phyloP scores from a whole-genome alignment of 1,140 invertebrate species.

The Aporrectodea caliginosa region DNA sequence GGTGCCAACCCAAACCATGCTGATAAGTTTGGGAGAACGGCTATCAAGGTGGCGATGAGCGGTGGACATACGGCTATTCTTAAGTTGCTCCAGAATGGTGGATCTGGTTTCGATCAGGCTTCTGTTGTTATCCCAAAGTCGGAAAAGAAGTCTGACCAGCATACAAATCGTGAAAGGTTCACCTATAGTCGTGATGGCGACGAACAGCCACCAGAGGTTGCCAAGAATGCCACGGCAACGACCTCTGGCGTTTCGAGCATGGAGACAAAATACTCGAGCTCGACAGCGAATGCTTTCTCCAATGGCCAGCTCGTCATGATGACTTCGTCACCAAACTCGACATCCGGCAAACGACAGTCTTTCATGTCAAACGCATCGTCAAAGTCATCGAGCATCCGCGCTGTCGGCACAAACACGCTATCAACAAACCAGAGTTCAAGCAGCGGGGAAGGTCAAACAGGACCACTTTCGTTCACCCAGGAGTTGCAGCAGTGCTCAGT shows the following conservation, averaged over 20 bases:
- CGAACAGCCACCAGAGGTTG: not conserved
- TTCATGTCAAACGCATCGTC: not conserved
- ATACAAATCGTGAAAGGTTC: not conserved
- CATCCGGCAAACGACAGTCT: not conserved
- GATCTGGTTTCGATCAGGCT: not conserved
- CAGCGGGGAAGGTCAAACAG: not conserved
- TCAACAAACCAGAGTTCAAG: not conserved
- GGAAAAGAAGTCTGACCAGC: not conserved
- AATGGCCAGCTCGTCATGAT: not conserved
- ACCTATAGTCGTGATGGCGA: too few relatives aligned
- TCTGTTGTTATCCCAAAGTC: too few relatives aligned
- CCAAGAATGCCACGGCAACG: constrained; percentile 4
- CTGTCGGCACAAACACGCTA: not conserved
- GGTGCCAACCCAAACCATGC: constrained; percentile 87
- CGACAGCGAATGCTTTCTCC: not conserved
- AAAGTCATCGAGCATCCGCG: not conserved
- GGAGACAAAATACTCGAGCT: constrained; percentile 19
- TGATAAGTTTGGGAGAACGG: constrained; percentile 81
- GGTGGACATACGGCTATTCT: constrained; percentile 68
- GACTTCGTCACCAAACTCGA: not conserved
- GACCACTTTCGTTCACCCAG: not conserved
- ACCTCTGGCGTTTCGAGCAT: constrained; percentile 23
- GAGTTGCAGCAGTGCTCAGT: not conserved
- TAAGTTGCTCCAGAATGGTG: constrained; percentile 57
- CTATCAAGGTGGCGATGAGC: constrained; percentile 71